Evolutionary conservation across 2,113 vertebrate species (phyloP), one percentile per base, ranked within the genome.

Genomic region (Chloroceryle aenea): DNA sequence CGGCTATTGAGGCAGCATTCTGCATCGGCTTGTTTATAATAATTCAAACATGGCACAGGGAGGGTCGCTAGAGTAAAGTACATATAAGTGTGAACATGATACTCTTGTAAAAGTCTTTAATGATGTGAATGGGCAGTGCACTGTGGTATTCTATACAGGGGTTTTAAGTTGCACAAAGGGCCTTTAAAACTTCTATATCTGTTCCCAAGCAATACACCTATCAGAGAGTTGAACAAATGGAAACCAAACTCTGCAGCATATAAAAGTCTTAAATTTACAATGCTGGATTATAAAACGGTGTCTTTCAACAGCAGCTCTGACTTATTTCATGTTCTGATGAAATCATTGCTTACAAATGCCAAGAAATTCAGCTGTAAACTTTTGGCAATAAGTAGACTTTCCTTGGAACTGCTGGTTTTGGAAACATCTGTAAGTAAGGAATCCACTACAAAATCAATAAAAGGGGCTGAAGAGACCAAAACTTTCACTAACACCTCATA

Each of bases 381-480:
- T 95, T 96, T 97, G 97, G 97, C 97, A 96, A 93, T 94, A 90
- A 89, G 87, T 94, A 80, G 67, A 36, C 30, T 94, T 15, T 93
- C 81, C 90, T 90, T 96, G 95, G 90, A 96, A 96, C 58, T 53
- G 80, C 48, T 75, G 82, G 58, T 73, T 97, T 96, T 87, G 85
- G 93, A 97, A 97, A 97, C 96, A 97, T 97, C 93, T 97, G 94
- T 90, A 90, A 95, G 93, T 56, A 90, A 94, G 89, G 96, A 97
- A 96, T 97, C 85, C 81, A 92, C 92, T 93, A 29, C 76, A 96
- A 81, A 95, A 80, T 79, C 90, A 96, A 95, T 96, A 94, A 97
- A 97, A 81, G 45, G n/a, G 17, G 59, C 90, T 96, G 93, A 96
- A 93, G 93, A 94, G 96, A 96, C 93, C 89, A 91, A 93, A 95